Conservation (phyloP, 2,888 invertebrate species). For the Stramonita haemastoma region DNA sequence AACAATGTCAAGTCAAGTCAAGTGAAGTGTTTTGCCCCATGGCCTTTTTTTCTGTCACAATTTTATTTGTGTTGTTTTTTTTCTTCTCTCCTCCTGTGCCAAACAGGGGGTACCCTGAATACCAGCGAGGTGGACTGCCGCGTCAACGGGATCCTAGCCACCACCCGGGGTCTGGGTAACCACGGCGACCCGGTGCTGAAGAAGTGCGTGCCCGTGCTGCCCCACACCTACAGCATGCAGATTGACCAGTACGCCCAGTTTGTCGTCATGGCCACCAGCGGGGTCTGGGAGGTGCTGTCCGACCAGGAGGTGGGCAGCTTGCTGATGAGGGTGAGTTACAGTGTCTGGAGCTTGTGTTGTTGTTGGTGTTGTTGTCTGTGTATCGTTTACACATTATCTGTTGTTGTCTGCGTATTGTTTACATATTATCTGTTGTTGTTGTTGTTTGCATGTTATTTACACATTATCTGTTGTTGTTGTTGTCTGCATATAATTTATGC, state of each 20-base stretch:
- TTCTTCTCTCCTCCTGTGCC: neutral
- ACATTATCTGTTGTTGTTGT: no score
- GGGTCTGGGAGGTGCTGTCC: slow-evolving; percentile 75
- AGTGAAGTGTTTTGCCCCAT: no score
- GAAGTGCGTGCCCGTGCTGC: slow-evolving; percentile 69
- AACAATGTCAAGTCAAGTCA: no score
- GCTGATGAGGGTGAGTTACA: slow-evolving; percentile 65
- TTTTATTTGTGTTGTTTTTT: neutral
- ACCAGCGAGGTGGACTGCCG: slow-evolving; percentile 66
- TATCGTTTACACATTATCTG: neutral
- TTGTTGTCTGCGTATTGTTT: no score
- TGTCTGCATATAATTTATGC: no score
- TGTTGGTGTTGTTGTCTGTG: neutral
- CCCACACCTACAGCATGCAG: slow-evolving; percentile 65
- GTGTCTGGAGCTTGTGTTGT: neutral
- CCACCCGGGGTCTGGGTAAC: slow-evolving; percentile 76
- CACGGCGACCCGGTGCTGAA: slow-evolving; percentile 75
- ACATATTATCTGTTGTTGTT: neutral
- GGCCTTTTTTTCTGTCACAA: no score
- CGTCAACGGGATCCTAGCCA: slow-evolving; percentile 73
- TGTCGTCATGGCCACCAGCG: slow-evolving; percentile 71
- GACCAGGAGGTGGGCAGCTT: slow-evolving; percentile 71
- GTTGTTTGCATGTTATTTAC: neutral
- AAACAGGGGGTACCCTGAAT: slow-evolving; percentile 71
- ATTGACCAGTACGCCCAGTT: slow-evolving; percentile 75